Evolutionary conservation across 2,113 vertebrate species (phyloP).

Genomic region (human): DNA sequence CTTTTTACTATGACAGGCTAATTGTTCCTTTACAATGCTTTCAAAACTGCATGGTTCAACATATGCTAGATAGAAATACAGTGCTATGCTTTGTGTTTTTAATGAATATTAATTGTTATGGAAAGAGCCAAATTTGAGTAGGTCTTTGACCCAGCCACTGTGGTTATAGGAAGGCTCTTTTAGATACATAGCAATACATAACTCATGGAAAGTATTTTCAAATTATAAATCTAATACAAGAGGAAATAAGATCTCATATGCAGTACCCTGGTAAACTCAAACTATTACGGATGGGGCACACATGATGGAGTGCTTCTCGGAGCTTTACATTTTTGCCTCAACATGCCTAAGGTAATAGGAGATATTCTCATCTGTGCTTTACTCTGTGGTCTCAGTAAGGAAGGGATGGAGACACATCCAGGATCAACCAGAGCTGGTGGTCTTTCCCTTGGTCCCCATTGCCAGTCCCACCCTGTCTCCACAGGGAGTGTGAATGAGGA

Average conservation of each 20-base stretch:
- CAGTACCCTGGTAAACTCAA: background rate
- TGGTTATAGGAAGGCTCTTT: background rate
- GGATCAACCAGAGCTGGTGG: background rate
- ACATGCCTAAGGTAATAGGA: background rate
- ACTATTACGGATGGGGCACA: no score
- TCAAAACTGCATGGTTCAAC: background rate
- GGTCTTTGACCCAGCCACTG: background rate
- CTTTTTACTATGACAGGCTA: background rate
- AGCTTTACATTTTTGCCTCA: background rate
- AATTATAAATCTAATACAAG: background rate
- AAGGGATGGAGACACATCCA: no score
- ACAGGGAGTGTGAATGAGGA: no score
- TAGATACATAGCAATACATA: background rate
- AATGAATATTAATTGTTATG: background rate
- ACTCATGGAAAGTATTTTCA: background rate
- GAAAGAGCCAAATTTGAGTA: background rate
- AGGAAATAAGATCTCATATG: background rate
- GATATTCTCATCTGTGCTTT: background rate
- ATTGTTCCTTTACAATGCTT: background rate
- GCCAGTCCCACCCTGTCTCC: fast-evolving
- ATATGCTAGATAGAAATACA: background rate
- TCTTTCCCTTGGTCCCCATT: background rate
- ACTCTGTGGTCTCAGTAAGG: background rate
- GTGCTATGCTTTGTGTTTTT: background rate
- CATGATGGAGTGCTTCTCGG: background rate